These are phyloP conservation scores for Characodon lateralis DNA, from an alignment of 2,797 vertebrate species.

Conservation along the genomic window DNA sequence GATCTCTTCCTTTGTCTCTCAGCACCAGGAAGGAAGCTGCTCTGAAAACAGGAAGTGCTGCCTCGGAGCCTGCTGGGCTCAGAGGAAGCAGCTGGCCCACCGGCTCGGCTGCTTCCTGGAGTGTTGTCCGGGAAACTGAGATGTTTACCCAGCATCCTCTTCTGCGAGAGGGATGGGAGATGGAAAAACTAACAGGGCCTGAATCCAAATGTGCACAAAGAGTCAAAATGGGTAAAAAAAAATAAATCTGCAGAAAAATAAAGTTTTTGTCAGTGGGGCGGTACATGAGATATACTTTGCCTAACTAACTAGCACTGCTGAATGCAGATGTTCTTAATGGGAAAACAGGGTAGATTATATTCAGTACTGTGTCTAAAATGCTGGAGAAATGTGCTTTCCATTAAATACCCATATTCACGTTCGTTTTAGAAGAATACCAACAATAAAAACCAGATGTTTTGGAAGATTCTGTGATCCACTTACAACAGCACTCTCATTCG, in stretches of 20 bases:
- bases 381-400: too few relatives aligned
- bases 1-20: conserved; percentile 63
- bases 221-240: neutral
- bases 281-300: neutral
- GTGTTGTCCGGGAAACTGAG: conserved; percentile 47
- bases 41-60: conserved; percentile 79
- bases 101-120: conserved; percentile 66
- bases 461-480: conserved; percentile 66
- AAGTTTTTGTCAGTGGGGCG: neutral
- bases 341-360: too few relatives aligned
- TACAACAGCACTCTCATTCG: conserved; percentile 94
- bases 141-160: conserved; percentile 54
- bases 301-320: neutral
- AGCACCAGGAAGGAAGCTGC: conserved; percentile 66
- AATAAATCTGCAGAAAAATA: neutral
- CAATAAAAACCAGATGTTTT: neutral
- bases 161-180: neutral
- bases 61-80: conserved; percentile 44
- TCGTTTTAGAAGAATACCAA: too few relatives aligned
- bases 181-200: neutral
- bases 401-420: too few relatives aligned
- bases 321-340: neutral
- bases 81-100: conserved; percentile 72
- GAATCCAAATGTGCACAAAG: neutral
- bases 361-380: too few relatives aligned